Base-by-base conservation (phyloP, 1,140 invertebrate genomes). In the Melitaea cinxia region DNA sequence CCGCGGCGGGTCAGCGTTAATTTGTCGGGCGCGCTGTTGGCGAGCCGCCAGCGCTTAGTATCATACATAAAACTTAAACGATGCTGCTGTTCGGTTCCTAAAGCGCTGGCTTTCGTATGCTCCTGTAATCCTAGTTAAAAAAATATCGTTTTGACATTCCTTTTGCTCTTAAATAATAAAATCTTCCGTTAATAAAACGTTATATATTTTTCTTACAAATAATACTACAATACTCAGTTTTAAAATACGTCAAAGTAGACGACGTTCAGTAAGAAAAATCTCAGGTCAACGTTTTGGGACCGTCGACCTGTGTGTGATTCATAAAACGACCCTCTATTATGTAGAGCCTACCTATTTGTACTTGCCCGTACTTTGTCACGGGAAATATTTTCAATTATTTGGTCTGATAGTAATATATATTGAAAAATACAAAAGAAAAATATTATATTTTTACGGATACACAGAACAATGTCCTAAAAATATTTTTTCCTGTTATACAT, bases 231-330 rank as follows among this genome's bases (percentile, higher is more conserved):
- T 47, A 47, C 15, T 17, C 5, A n/a, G n/a, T n/a, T n/a, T 42
- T 14, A 42, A 47, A 47, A 47, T 23, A 47, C 17, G 42, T 42
- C 37, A 19, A 64, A 39, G 47, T 49, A 30, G 57, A 56, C 59
- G 57, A 30, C 37, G 24, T n/a, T 45, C 39, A 4, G 17, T 21
- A 23, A 39, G 30, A 42, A 68, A 52, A 61, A 67, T 60, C 9
- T 23, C 56, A 70, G 70, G 68, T 76, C 74, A 73, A 73, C 61
- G 70, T 6, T 26, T 58, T 61, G 61, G 76, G 77, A n/a, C 76
- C 77, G 69, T 65, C 68, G 72, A 71, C 71, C 73, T 70, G 72
- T 80, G 75, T 70, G 72, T 80, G 75, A 82, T 77, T 80, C 74
- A 78, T 68, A 70, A 77, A 78, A 72, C 74, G 75, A 42, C 39